Evolutionary conservation across 2,888 invertebrate genomes (phyloP).

Genomic region (Microchrysa polita): DNA sequence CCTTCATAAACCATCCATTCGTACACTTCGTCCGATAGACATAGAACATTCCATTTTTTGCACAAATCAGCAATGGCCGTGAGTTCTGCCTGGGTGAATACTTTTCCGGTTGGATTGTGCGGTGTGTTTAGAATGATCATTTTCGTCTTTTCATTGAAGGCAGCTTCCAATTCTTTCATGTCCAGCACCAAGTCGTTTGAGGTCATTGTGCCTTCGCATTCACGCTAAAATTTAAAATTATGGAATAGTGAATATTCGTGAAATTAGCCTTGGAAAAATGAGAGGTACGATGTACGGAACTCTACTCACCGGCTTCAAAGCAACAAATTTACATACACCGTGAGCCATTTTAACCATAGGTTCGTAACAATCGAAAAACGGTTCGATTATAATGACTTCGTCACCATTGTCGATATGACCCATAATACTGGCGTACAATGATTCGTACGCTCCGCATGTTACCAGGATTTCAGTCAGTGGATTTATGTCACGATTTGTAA

Average conservation of each 20-base stretch:
- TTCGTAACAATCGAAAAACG: constrained; percentile 97
- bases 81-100: constrained; percentile 72
- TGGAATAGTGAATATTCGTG: no score
- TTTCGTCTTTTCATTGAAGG: constrained; percentile 91
- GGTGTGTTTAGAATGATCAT: constrained; percentile 97
- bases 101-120: constrained; percentile 97
- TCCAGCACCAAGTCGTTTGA: constrained; percentile 93
- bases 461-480: constrained; percentile 87
- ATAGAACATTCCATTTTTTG: constrained; percentile 90
- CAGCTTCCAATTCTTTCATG: constrained; percentile 76
- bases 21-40: constrained; percentile 96
- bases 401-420: constrained; percentile 87
- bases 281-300: no score
- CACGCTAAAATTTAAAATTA: constrained; percentile 53
- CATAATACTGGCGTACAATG: constrained; percentile 85
- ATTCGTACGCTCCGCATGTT: constrained; percentile 94
- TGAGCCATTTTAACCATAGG: constrained; percentile 92
- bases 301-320: constrained; percentile 78
- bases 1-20: constrained; percentile 95
- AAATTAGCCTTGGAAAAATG: no score
- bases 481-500: constrained; percentile 81
- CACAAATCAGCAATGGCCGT: constrained; percentile 85
- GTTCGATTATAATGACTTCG: constrained; percentile 97
- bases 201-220: constrained; percentile 62
- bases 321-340: constrained; percentile 86